Evolutionary conservation across 2,888 invertebrate genomes (phyloP), one percentile per base, ranked within the genome.

Genomic region (Amiota minor): DNA sequence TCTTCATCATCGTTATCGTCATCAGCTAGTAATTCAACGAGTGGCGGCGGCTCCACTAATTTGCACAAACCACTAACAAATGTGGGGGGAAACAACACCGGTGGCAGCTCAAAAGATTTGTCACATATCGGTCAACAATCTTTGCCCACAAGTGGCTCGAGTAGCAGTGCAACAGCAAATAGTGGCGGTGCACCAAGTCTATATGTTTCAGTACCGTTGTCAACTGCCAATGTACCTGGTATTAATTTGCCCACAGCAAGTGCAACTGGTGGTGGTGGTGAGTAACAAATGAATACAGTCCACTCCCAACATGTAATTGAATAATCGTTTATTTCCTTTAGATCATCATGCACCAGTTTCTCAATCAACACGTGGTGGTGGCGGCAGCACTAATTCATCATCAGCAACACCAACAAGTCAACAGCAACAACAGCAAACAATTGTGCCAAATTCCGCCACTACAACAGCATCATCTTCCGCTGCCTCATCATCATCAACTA

Each of bases 181-280:
- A 72, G 67, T 73, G 76, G 69, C 70, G 74, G 75, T 55, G 65
- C 65, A 23, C 90, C 90, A 49, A 92, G 91, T 88, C 91, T 93
- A 78, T 93, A 92, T 70, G 93, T 93, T 20, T 93, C 93, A 35
- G 93, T 93, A 78, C 93, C 93, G 76, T 87, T 93, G 76, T 91
- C 92, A 74, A 89, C 89, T 69, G 90, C 90, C 72, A 89, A 89
- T 86, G 89, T 90, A 89, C 89, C 90, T 89, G 90, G 90, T 77
- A 86, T 90, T 72, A 90, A 86, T 85, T 81, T 90, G 81, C 89
- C 89, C 73, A 80, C 86, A 71, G 75, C 78, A 69, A 86, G 79
- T 71, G 76, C 78, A 76, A 69, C 80, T 74, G 77, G 72, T 20
- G 14, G 16, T 16, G 45, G 53, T 69, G 69, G 56, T 70, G 35